These are phyloP conservation scores for Monomorium pharaonis DNA, from an alignment of 1,140 invertebrate genomes.

Conservation along the genomic window DNA sequence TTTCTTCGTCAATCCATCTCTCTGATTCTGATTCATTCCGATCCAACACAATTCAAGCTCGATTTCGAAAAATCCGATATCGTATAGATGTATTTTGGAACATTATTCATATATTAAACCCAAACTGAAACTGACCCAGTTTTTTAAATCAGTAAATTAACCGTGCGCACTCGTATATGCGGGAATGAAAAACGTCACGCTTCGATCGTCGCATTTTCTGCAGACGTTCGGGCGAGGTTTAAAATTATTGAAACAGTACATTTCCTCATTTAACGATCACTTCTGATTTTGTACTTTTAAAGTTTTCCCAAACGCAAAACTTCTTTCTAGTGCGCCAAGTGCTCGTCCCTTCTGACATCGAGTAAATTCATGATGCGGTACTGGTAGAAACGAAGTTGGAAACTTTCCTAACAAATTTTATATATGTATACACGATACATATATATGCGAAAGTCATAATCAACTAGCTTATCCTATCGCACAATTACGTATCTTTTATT, in stretches of 20 bases:
- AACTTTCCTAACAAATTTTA: slow-evolving; percentile 23
- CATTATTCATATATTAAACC: slow-evolving; percentile 45
- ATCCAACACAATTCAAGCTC: not conserved
- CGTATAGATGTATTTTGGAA: slow-evolving; percentile 29
- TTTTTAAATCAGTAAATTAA: slow-evolving; percentile 39
- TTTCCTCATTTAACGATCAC: slow-evolving; percentile 56
- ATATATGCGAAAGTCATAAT: slow-evolving; percentile 13
- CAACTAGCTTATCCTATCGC: no score
- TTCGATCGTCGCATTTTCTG: slow-evolving; percentile 40
- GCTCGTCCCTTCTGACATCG: slow-evolving; percentile 43
- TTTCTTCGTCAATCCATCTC: not conserved
- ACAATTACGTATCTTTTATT: not conserved
- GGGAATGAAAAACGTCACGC: slow-evolving; percentile 40
- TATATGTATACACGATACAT: not conserved
- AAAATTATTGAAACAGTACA: slow-evolving; percentile 59
- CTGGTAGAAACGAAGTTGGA: slow-evolving; percentile 15
- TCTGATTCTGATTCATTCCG: slow-evolving; percentile 16
- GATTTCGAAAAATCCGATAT: slow-evolving; percentile 26
- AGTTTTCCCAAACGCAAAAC: slow-evolving; percentile 44
- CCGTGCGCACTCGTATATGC: slow-evolving; percentile 16
- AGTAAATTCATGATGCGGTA: slow-evolving; percentile 22
- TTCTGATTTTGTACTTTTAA: slow-evolving; percentile 56
- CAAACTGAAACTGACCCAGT: slow-evolving; percentile 29
- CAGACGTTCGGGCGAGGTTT: slow-evolving; percentile 49
- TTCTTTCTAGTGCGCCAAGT: slow-evolving; percentile 46